These are phyloP conservation scores for Sebastes steindachneri DNA, from an alignment of 2,797 vertebrate species.

Conservation along the genomic window DNA sequence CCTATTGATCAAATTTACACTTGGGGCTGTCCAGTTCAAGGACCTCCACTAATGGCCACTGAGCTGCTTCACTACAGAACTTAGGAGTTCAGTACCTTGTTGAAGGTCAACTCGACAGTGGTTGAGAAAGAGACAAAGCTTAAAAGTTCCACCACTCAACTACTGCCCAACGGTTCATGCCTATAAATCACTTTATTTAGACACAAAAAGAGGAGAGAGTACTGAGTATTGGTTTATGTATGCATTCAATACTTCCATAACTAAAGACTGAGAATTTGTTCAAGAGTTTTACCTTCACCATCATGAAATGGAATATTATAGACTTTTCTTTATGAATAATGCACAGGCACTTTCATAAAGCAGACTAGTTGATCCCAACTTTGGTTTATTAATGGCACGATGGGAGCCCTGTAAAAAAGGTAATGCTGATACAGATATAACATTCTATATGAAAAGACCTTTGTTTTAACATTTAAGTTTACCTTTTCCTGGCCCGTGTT, in stretches of 20 bases:
- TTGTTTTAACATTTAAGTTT: slow-evolving; percentile 8
- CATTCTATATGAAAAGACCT: neutral
- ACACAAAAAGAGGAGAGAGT: neutral
- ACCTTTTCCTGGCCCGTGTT: neutral
- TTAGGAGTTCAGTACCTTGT: neutral
- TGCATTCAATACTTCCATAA: neutral
- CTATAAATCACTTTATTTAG: neutral
- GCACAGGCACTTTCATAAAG: slow-evolving; percentile 48
- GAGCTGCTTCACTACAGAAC: neutral
- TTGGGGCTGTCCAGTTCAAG: neutral
- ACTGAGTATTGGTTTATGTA: neutral
- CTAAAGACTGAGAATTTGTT: slow-evolving; percentile 32
- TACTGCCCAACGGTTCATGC: neutral
- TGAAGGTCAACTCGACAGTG: neutral
- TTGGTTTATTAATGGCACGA: slow-evolving; percentile 47
- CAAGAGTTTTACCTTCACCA: slow-evolving; percentile 50
- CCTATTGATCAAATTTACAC: slow-evolving; percentile 40
- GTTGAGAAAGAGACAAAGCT: neutral
- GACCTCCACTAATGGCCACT: neutral
- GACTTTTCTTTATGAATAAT: slow-evolving; percentile 66
- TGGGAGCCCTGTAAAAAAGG: slow-evolving; percentile 25
- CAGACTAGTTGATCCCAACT: slow-evolving; percentile 50
- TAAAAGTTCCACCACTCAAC: neutral
- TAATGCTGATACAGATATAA: neutral
- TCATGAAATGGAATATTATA: slow-evolving; percentile 41